Conservation (phyloP, 92 coral and sea anemone genomes). For the Muricea muricata region DNA sequence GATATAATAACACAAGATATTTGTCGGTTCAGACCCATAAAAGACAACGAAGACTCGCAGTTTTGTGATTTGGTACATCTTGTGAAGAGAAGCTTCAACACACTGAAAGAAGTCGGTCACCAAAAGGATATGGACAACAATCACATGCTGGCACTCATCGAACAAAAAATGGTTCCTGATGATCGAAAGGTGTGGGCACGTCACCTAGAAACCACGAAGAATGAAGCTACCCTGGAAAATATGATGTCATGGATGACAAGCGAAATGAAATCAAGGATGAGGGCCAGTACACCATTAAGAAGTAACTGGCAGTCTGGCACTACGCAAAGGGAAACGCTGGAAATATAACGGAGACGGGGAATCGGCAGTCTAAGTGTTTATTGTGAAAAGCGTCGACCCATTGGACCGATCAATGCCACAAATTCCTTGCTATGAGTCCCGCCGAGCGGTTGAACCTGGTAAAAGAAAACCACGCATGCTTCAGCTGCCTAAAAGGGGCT, state of each 20-base stretch:
- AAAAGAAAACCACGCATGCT: constrained; percentile 68
- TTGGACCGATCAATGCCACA: neutral
- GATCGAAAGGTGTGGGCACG: constrained; percentile 71
- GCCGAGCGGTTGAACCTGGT: constrained; percentile 20
- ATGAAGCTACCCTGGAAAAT: constrained; percentile 35
- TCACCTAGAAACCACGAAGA: constrained; percentile 31
- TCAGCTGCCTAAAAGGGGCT: constrained; percentile 62
- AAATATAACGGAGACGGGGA: too few species aligned
- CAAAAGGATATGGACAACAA: constrained; percentile 72
- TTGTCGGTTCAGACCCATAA: constrained; percentile 29
- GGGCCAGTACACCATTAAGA: constrained; percentile 61
- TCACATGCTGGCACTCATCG: constrained; percentile 73
- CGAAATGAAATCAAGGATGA: constrained; percentile 64
- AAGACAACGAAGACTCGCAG: constrained; percentile 65
- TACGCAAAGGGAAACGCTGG: constrained; percentile 11
- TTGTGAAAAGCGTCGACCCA: neutral
- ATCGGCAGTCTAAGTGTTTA: neutral
- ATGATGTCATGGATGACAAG: constrained; percentile 68
- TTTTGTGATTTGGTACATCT: constrained; percentile 75
- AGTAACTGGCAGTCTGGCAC: neutral
- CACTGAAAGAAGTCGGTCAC: constrained; percentile 67
- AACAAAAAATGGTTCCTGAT: constrained; percentile 64
- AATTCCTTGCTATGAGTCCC: neutral
- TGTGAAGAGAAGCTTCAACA: constrained; percentile 62
- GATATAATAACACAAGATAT: constrained; percentile 43